phyloP scores from a whole-genome alignment of 2,113 vertebrate genomes.

The Lamprotornis superbus region DNA sequence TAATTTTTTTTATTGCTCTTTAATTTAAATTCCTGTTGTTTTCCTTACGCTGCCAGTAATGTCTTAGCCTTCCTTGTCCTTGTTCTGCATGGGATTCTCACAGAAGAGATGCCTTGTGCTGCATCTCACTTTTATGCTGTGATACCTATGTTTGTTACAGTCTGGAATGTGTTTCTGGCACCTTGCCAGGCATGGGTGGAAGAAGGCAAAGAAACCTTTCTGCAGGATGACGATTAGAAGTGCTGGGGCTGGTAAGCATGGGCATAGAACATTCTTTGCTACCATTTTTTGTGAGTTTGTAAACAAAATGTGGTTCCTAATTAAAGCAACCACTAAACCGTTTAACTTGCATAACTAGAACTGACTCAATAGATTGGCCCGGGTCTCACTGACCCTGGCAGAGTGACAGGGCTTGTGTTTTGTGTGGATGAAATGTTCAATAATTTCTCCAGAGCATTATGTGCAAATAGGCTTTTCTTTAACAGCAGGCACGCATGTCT shows the following conservation, averaged over 20 bases:
- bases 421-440: slow-evolving; percentile 46
- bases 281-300: slow-evolving; percentile 22
- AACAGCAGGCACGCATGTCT: slow-evolving; percentile 61
- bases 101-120: background rate
- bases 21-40: slow-evolving; percentile 39
- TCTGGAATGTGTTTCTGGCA: background rate
- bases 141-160: background rate
- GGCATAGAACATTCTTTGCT: slow-evolving; percentile 13
- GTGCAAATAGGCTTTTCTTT: slow-evolving; percentile 59
- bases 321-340: slow-evolving; percentile 53
- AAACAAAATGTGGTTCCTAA: slow-evolving; percentile 40
- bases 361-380: slow-evolving; percentile 22
- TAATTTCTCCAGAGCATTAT: slow-evolving; percentile 52
- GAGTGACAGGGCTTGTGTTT: slow-evolving; percentile 42
- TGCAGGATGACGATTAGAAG: background rate
- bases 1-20: slow-evolving; percentile 16
- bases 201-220: background rate
- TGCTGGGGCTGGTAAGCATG: background rate
- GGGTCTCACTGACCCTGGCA: slow-evolving; percentile 67
- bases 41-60: slow-evolving; percentile 33
- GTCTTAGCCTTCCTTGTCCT: background rate
- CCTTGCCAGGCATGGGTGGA: background rate
- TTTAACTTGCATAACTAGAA: slow-evolving; percentile 61
- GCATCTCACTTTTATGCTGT: background rate
- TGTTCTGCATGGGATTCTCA: background rate